These are phyloP conservation scores for Drosophila ohnishii DNA, from an alignment of 1,140 invertebrate species.

Conservation along the genomic window DNA sequence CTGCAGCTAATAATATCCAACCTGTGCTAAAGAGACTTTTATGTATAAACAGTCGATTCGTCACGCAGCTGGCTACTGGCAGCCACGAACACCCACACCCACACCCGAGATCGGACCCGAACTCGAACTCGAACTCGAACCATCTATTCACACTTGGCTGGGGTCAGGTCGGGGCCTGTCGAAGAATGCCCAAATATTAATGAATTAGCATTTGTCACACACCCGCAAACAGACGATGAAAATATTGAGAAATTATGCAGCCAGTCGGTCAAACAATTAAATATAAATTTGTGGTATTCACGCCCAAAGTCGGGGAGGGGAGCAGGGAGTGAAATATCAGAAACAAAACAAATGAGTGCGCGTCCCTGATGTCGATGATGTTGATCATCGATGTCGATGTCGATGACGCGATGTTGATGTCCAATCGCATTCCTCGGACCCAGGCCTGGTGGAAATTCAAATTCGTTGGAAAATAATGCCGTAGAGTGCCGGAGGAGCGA, in stretches of 20 bases:
- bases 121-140: constrained; percentile 1
- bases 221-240: constrained; percentile 58
- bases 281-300: constrained; percentile 80
- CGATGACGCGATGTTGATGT: constrained; percentile 49
- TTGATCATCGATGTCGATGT: constrained; percentile 12
- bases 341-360: constrained; percentile 60
- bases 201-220: constrained; percentile 75
- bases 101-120: constrained; percentile 2
- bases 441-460: constrained; percentile 38
- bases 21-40: constrained; percentile 44
- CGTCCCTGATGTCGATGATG: constrained; percentile 44
- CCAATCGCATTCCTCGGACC: constrained; percentile 44
- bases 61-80: constrained; percentile 66
- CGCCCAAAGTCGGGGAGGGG: constrained; percentile 34
- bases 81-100: constrained; percentile 40
- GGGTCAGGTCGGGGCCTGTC: constrained; percentile 31
- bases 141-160: constrained; percentile 63
- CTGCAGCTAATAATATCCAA: constrained; percentile 18
- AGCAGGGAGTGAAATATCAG: background rate
- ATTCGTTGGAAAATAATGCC: constrained; percentile 81
- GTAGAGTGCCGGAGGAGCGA: constrained; percentile 52
- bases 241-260: constrained; percentile 79
- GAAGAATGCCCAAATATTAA: constrained; percentile 68
- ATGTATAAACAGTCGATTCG: constrained; percentile 68
- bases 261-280: constrained; percentile 71